Evolutionary conservation across 2,888 invertebrate species (phyloP), one percentile per base, ranked within the genome.

Genomic region (Parelbella ahira): DNA sequence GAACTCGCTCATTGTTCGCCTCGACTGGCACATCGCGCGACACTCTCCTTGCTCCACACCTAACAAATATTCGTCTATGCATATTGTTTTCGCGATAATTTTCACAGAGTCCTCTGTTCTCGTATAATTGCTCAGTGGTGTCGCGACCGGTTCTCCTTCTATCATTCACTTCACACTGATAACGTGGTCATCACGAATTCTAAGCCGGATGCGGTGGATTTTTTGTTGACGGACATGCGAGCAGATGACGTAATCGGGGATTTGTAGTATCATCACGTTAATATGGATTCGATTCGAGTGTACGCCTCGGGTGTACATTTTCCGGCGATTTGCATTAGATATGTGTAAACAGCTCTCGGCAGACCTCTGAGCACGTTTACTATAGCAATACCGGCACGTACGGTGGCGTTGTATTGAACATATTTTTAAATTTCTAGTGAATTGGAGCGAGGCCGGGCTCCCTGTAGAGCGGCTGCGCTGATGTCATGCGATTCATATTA

Each of bases 121-220:
- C 49, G 52, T 54, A 49, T 58, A 53, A 60, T 58, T 51, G 51
- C 5, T 11, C 6, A n/a, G 33, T 27, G 5, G 10, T 21, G n/a
- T 33, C 21, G 20, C 21, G 34, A 18, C 28, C 19, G 54, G 52
- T 52, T 62, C 54, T 54, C 52, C 57, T 67, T 70, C 71, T 69
- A 68, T 65, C 58, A 57, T 6, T 39, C 51, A n/a, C n/a, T 51
- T 54, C 53, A 48, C 21, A 27, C 27, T 58, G 52, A 63, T 71
- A 70, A 66, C 61, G 55, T 54, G 53, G 53, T 63, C 59, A 68
- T 72, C 69, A 70, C 56, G 51, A 56, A 58, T 58, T 64, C 56
- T 58, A 58, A 83, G 72, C 81, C 83, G 83, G 83, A 83, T 82
- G 66, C 69, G 60, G 43, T 3, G 2, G 2, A 49, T 67, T 73